Percentiles rank a stretch among this genome's conserved stretches.
phyloP scores from a whole-genome alignment of 2,888 invertebrate genomes.

The Mythimna pallens region DNA sequence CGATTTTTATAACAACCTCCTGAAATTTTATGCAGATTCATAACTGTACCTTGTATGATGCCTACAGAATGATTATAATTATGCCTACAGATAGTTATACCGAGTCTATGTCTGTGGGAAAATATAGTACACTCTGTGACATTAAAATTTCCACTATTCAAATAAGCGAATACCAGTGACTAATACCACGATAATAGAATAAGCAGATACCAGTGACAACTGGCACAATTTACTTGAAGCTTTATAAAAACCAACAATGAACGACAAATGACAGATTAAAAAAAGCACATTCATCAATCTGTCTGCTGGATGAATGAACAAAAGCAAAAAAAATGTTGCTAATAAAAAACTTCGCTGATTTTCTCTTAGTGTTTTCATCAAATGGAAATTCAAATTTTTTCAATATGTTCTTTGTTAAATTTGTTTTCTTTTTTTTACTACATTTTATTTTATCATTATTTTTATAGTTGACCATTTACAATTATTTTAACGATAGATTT shows the following conservation, averaged over 20 bases:
- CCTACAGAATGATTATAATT: no score
- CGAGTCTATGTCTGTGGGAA: no score
- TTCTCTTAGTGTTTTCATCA: background rate
- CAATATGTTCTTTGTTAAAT: background rate
- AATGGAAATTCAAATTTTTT: background rate
- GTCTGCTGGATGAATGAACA: background rate
- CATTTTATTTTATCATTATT: no score
- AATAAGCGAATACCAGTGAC: background rate
- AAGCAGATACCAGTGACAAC: background rate
- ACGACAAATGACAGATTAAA: conserved; percentile 14
- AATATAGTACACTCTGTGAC: no score
- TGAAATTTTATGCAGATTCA: no score
- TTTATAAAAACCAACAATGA: background rate
- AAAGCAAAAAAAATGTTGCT: conserved; percentile 5
- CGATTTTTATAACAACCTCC: no score
- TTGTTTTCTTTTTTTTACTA: background rate
- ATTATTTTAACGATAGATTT: background rate
- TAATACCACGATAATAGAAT: background rate
- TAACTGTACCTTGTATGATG: no score
- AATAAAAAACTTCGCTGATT: background rate
- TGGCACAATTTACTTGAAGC: background rate
- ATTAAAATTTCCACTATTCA: background rate
- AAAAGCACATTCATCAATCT: conserved; percentile 10
- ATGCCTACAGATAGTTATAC: no score
- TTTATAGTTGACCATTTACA: background rate